These are phyloP conservation scores for Poecile montanus DNA, from an alignment of 2,797 vertebrate species.

Conservation along the genomic window DNA sequence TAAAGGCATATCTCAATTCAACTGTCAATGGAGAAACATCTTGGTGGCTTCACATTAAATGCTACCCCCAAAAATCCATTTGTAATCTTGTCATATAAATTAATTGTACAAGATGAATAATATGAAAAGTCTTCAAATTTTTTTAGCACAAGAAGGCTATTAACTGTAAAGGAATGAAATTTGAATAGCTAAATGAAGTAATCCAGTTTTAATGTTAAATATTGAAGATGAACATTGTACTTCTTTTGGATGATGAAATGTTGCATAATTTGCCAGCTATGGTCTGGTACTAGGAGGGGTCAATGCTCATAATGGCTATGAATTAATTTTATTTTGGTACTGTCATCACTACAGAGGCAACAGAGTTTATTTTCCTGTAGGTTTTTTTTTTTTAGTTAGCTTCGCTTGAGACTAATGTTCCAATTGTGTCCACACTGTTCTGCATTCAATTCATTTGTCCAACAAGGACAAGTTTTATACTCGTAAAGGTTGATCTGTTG, in stretches of 20 bases:
- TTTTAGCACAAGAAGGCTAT: not conserved
- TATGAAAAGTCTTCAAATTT: not conserved
- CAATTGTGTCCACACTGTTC: not conserved
- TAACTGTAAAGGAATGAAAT: not conserved
- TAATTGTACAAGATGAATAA: not conserved
- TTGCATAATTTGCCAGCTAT: not conserved
- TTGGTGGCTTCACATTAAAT: not conserved
- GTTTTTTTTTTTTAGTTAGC: not conserved
- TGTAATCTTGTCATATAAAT: not conserved
- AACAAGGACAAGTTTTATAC: not conserved
- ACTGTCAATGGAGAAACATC: not conserved
- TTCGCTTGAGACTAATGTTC: not conserved
- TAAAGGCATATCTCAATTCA: not conserved
- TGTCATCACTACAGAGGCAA: not conserved
- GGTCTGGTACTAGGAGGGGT: not conserved
- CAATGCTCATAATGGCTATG: not conserved
- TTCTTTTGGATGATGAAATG: not conserved
- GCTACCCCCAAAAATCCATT: not conserved
- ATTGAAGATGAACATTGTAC: not conserved
- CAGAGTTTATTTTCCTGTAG: not conserved
- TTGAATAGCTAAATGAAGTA: not conserved
- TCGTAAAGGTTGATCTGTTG: not conserved
- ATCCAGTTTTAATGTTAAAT: not conserved
- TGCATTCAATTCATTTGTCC: not conserved
- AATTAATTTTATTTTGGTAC: not conserved